A percentile compares a stretch with the other conserved stretches of the same genome.
phyloP scores from a whole-genome alignment of 1,140 invertebrate species.

The Drosophila carrolli region DNA sequence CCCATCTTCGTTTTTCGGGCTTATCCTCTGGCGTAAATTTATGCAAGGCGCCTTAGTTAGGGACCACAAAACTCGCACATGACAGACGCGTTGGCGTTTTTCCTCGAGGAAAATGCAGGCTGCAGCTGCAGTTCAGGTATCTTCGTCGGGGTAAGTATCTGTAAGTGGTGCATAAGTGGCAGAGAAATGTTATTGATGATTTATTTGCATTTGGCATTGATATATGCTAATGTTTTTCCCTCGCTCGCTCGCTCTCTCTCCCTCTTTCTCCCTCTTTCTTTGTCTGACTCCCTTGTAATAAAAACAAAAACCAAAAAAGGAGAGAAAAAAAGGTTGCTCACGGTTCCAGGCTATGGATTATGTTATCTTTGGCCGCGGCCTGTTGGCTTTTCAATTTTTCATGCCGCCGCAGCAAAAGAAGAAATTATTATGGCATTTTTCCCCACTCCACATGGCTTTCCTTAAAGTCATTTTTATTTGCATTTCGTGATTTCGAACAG shows the following conservation, averaged over 20 bases:
- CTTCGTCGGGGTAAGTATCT: constrained; percentile 67
- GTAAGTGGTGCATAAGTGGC: constrained; percentile 83
- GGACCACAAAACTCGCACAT: constrained; percentile 48
- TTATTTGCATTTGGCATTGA: constrained; percentile 84
- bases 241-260: background rate
- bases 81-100: constrained; percentile 55
- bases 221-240: constrained; percentile 82
- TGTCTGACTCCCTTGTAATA: constrained; percentile 10
- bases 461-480: constrained; percentile 81
- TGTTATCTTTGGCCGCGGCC: constrained; percentile 66
- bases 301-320: constrained; percentile 19
- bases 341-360: constrained; percentile 47
- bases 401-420: constrained; percentile 41
- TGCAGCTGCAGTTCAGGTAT: constrained; percentile 51
- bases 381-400: constrained; percentile 75
- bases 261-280: background rate
- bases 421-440: constrained; percentile 76
- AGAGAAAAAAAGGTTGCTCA: constrained; percentile 32
- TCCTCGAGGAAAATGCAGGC: constrained; percentile 29
- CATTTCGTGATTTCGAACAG: constrained; percentile 76
- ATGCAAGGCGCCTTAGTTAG: constrained; percentile 72
- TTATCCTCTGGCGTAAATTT: constrained; percentile 66
- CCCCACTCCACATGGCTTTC: constrained; percentile 7
- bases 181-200: constrained; percentile 84
- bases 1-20: constrained; percentile 16